Base-by-base conservation (phyloP, 1,140 invertebrate species). In the Ooceraea biroi region DNA sequence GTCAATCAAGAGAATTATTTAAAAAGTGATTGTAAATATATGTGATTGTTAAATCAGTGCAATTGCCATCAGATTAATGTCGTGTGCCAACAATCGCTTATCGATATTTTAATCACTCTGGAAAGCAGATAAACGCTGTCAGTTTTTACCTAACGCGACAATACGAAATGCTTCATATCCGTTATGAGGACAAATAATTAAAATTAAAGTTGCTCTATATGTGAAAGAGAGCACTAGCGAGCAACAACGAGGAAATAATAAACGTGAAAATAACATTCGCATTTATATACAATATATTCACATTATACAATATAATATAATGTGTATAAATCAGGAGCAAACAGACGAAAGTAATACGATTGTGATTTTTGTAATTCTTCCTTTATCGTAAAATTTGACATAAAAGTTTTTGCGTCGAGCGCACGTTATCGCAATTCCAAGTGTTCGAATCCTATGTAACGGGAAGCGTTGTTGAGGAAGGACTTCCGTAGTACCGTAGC, bases 391-490 rank as follows among this genome's bases (percentile, higher is more conserved):
- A 80, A 69, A 30, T 71, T 30, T 4, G 12, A 44, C 1, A 3
- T 11, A 30, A 68, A 41, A 55, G n/a, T 71, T 80, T 80, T 80
- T 57, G 12, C 22, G 22, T 57, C 63, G 52, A 58, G 68, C 41
- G 8, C n/a, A 46, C 76, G 57, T 69, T 78, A 78, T 78, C 65
- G 76, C 71, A 80, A 80, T 80, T 80, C 76, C 17, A 22, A 71
- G 76, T 71, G 52, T 80, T 80, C 46, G 65, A 80, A 36, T 30
- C 22, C 65, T 71, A 50, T 80, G 65, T 80, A 80, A 80, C 65
- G 25, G 76, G 50, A 80, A 69, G n/a, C 50, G 76, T 80, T 80
- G 50, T 80, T 68, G 65, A 80, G 36, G 65, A 80, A 80, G 76
- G 65, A 71, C 52, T 71, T 80, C 65, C 65, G 65, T 68, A 69